phyloP scores from a whole-genome alignment of 2,888 invertebrate genomes.

The Dolomedes plantarius region DNA sequence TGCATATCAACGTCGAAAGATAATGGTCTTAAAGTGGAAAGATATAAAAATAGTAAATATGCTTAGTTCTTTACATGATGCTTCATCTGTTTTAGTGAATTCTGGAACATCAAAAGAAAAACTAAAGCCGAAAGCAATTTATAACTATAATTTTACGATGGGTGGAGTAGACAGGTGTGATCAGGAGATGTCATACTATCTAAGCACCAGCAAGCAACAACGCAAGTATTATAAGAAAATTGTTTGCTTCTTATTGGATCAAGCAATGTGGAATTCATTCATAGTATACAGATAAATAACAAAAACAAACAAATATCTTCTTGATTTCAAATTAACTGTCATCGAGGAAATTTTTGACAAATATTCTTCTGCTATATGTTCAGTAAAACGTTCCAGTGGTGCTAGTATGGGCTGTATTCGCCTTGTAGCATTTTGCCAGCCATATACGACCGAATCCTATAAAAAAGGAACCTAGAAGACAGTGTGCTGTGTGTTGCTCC shows the following conservation, averaged over 20 bases:
- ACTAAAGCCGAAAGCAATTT: slow-evolving; percentile 33
- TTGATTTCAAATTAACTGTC: slow-evolving; percentile 21
- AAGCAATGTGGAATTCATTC: slow-evolving; percentile 22
- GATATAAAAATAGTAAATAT: slow-evolving; percentile 47
- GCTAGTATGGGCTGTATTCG: slow-evolving; percentile 11
- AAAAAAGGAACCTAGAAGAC: neutral
- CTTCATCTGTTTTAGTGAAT: slow-evolving; percentile 32
- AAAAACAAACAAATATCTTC: slow-evolving; percentile 9
- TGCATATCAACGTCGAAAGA: slow-evolving; percentile 48
- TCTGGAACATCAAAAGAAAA: slow-evolving; percentile 23
- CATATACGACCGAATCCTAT: slow-evolving; percentile 4
- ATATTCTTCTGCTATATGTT: slow-evolving; percentile 24
- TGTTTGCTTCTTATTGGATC: slow-evolving; percentile 3
- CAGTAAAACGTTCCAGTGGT: slow-evolving; percentile 23
- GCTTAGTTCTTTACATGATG: slow-evolving; percentile 18
- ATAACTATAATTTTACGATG: slow-evolving; percentile 39
- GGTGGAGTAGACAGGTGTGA: slow-evolving; percentile 23
- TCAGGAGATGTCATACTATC: slow-evolving; percentile 24
- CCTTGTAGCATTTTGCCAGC: slow-evolving; percentile 26
- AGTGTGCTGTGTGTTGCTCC: slow-evolving; percentile 23
- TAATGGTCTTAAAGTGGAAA: slow-evolving; percentile 41
- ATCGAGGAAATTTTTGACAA: slow-evolving; percentile 25
- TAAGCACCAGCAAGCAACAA: slow-evolving; percentile 14
- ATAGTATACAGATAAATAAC: slow-evolving; percentile 5
- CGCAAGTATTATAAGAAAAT: slow-evolving; percentile 1